phyloP scores from a whole-genome alignment of 2,113 vertebrate species.

The Propithecus coquereli region DNA sequence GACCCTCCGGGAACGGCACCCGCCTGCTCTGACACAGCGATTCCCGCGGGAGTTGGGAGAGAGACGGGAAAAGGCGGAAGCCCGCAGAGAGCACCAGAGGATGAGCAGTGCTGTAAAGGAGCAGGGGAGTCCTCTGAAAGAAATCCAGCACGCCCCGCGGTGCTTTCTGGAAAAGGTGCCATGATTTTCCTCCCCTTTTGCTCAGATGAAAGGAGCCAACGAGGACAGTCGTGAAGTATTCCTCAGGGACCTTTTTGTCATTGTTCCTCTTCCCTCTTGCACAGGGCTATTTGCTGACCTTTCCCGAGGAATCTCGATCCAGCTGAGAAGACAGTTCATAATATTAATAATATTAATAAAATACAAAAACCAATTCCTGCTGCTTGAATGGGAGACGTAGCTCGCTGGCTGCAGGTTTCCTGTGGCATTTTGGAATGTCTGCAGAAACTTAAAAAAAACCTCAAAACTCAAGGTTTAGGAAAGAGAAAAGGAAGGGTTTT shows the following conservation, averaged over 20 bases:
- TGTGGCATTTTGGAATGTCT: constrained; percentile 73
- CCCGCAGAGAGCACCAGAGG: constrained; percentile 53
- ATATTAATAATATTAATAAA: neutral
- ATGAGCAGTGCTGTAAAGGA: constrained; percentile 28
- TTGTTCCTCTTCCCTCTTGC: constrained; percentile 61
- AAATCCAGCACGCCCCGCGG: constrained; percentile 52
- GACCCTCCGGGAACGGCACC: constrained; percentile 49
- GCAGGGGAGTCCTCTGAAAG: constrained; percentile 51
- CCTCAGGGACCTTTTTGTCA: constrained; percentile 60
- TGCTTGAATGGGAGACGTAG: constrained; percentile 58
- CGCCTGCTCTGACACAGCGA: constrained; percentile 30
- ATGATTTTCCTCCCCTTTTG: constrained; percentile 51
- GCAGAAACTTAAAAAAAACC: constrained; percentile 66
- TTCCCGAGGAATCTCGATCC: constrained; percentile 68
- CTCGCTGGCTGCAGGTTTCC: constrained; percentile 70
- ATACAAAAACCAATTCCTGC: constrained; percentile 46
- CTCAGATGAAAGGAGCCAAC: constrained; percentile 68
- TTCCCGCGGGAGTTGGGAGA: constrained; percentile 65
- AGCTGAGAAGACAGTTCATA: constrained; percentile 71
- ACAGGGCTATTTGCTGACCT: constrained; percentile 67
- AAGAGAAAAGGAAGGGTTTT: constrained; percentile 53
- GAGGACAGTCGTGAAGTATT: constrained; percentile 64
- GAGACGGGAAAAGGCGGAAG: constrained; percentile 62
- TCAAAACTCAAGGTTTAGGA: constrained; percentile 37
- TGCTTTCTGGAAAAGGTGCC: constrained; percentile 56